Base-by-base conservation (phyloP, 2,888 invertebrate genomes). In the Trilocha varians region DNA sequence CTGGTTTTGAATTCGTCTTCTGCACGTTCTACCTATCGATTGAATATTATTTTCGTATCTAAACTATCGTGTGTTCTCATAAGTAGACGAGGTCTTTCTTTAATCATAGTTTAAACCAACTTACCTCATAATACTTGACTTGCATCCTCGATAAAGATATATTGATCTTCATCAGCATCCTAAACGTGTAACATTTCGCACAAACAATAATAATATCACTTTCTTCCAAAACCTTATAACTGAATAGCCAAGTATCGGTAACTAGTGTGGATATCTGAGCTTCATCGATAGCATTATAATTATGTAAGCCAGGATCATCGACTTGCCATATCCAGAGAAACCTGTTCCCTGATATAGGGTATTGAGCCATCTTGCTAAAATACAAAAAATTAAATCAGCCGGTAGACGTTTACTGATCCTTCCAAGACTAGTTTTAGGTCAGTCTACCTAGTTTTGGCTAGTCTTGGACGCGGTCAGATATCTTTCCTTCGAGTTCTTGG, bases 341-440 rank as follows among this genome's bases (percentile, higher is more conserved):
- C 57, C 55, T 13, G 65, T 59, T 5, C 52, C 42, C 1, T 82
- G 82, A 54, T 86, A 80, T 41, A 83, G 59, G 41, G 79, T 67
- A n/a, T 58, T 59, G 55, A 84, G 84, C 34, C 46, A 87, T 72
- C 53, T 87, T 36, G 16, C 42, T 42, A 35, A 32, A 42, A 42
- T 25, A 3, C 25, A 25, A 4, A 9, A n/a, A n/a, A n/a, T n/a
- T n/a, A n/a, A n/a, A n/a, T n/a, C n/a, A n/a, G n/a, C n/a, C n/a
- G n/a, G n/a, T n/a, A n/a, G n/a, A n/a, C n/a, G n/a, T n/a, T n/a
- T n/a, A n/a, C n/a, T n/a, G n/a, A n/a, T n/a, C n/a, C n/a, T n/a
- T n/a, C n/a, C n/a, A n/a, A n/a, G n/a, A n/a, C n/a, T n/a, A n/a
- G n/a, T n/a, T n/a, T n/a, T n/a, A n/a, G n/a, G n/a, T n/a, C n/a